These are phyloP conservation scores for Trichonephila inaurata DNA, from an alignment of 1,140 invertebrate genomes.

Conservation along the genomic window DNA sequence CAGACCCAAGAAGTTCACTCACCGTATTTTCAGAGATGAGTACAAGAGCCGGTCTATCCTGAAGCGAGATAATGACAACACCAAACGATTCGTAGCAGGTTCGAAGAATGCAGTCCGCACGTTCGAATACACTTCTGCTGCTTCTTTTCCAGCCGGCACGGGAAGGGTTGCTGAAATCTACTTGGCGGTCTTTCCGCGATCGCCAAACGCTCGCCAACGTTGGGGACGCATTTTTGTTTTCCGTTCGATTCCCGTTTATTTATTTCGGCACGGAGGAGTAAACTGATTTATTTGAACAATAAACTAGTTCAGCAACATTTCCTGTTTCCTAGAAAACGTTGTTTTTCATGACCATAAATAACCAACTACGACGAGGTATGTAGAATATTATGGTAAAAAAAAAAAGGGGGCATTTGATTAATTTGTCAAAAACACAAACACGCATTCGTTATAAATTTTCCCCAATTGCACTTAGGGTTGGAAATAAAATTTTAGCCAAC, in stretches of 20 bases:
- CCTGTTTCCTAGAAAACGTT: slow-evolving; percentile 1
- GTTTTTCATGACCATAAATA: slow-evolving; percentile 5
- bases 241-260: neutral
- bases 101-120: neutral
- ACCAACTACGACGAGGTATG: neutral
- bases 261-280: neutral
- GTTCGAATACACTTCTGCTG: neutral
- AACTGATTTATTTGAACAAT: neutral
- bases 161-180: neutral
- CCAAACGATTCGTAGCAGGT: neutral
- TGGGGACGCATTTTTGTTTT: neutral
- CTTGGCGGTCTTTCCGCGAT: neutral
- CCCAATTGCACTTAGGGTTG: neutral
- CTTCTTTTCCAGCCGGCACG: neutral
- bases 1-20: slow-evolving; percentile 19
- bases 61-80: neutral
- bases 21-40: neutral
- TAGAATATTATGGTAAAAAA: slow-evolving; percentile 16
- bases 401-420: neutral
- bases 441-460: neutral
- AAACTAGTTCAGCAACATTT: slow-evolving; percentile 19
- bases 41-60: slow-evolving; percentile 34
- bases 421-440: neutral
- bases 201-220: neutral
- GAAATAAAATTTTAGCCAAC: no score